Percentiles rank a stretch among this genome's conserved stretches.
These are phyloP conservation scores for Pseudomyrmex concolor DNA, from an alignment of 1,140 invertebrate genomes.

Conservation along the genomic window DNA sequence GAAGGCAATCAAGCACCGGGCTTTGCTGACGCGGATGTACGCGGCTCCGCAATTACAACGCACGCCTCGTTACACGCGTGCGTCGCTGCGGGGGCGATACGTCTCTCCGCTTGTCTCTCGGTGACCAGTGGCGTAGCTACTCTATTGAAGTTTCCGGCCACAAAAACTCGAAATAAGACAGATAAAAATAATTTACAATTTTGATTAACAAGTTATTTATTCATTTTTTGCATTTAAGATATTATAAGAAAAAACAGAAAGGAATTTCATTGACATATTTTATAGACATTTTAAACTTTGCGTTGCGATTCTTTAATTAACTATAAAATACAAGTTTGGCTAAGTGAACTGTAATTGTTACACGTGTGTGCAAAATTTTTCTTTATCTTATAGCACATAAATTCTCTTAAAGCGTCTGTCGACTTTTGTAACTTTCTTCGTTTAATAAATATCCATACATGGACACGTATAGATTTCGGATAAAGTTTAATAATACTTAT, in stretches of 20 bases:
- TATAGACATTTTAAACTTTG: no score
- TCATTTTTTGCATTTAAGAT: no score
- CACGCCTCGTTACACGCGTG: conserved; percentile 64
- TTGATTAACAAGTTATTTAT: no score
- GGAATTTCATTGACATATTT: no score
- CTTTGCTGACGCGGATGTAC: conserved; percentile 65
- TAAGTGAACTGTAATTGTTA: no score
- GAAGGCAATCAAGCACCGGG: conserved; percentile 73
- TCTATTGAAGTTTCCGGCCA: neutral
- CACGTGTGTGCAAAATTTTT: no score
- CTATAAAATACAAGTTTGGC: no score
- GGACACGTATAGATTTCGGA: neutral
- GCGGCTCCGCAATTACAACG: conserved; percentile 70
- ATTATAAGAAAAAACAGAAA: no score
- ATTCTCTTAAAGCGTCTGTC: no score
- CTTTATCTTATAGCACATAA: no score
- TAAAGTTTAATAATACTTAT: neutral
- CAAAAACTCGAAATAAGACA: neutral
- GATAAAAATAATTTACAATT: neutral
- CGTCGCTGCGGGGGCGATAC: conserved; percentile 39
- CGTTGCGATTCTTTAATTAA: no score
- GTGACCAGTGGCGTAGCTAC: conserved; percentile 11
- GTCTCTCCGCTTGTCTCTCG: neutral
- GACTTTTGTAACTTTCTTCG: neutral
- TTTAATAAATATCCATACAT: conserved; percentile 7